Base-by-base conservation (phyloP, 2,113 vertebrate genomes). In the Brachypteracias leptosomus region DNA sequence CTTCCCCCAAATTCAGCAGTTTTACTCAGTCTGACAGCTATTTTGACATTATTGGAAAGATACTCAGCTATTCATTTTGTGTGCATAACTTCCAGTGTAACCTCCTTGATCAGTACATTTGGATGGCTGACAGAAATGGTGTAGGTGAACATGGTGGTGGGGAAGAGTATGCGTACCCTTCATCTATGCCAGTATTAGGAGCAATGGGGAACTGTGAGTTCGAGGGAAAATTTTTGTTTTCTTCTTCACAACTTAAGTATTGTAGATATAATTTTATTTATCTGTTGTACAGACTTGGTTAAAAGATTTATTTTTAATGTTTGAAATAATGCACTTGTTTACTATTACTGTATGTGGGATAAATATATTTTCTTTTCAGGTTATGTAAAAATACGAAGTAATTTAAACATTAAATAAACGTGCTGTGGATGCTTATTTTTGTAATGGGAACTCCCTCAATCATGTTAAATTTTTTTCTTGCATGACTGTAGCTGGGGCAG, bases 391-490 rank as follows among this genome's bases (percentile, higher is more conserved):
- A 95, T 80, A 95, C 33, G 71, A 91, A 58, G 70, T 97, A 96
- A 97, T 97, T 97, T 97, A 97, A 97, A 92, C 67, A 89, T 93
- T 89, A 94, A 97, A 97, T 97, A 97, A 98, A 98, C 54, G 74
- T 98, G 96, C 95, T 96, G 96, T 98, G 97, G 96, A 98, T 98
- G 96, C 96, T 97, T 98, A 97, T 98, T 98, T 98, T 98, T 98
- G 95, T 97, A 98, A 97, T 92, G 93, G 66, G 93, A 96, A 94
- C 95, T 92, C 82, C 82, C 79, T 98, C 85, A 88, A 73, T 98
- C 94, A 91, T 95, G 95, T 82, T 83, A n/a, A 91, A 63, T 29
- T 44, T 80, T 49, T 73, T 65, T 38, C 7, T 10, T 26, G 25
- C 65, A 61, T 88, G 67, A 66, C 49, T 58, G 3, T 2, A 65